Evolutionary conservation across 2,888 invertebrate genomes (phyloP).

Genomic region (Liopterus haemorrhoidalis): DNA sequence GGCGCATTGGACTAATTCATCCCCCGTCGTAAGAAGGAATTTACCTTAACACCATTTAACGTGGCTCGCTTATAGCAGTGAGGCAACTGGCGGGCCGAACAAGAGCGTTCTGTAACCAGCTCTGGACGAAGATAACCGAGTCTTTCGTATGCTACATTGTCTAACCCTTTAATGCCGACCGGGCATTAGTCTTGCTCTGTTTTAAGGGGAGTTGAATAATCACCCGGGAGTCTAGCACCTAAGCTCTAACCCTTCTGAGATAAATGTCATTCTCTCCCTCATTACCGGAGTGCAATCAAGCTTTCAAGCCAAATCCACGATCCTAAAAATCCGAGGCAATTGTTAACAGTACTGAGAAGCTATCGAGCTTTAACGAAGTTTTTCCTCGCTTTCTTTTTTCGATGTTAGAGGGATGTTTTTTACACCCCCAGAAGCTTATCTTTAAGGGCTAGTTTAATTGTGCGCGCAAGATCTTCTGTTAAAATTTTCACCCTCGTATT

Average conservation of each 20-base stretch:
- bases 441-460: constrained; percentile 47
- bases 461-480: constrained; percentile 38
- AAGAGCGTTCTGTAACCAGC: constrained; percentile 1
- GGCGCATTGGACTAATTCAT: constrained; percentile 43
- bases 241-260: constrained; percentile 45
- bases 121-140: constrained; percentile 15
- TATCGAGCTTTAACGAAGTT: constrained; percentile 40
- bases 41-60: constrained; percentile 35
- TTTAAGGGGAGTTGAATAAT: constrained; percentile 46
- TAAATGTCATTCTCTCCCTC: constrained; percentile 46
- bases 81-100: constrained; percentile 8
- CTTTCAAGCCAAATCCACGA: constrained; percentile 37
- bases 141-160: constrained; percentile 8
- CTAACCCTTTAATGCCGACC: constrained; percentile 42
- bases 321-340: constrained; percentile 40
- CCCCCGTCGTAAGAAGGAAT: constrained; percentile 41
- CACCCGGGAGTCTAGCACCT: constrained; percentile 41
- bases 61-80: constrained; percentile 12
- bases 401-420: constrained; percentile 44
- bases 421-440: constrained; percentile 45
- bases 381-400: constrained; percentile 30
- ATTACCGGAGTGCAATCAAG: constrained; percentile 42
- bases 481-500: constrained; percentile 38
- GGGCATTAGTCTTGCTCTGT: constrained; percentile 45
- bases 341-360: constrained; percentile 40